Percentiles rank a stretch among this genome's conserved stretches.
These are phyloP conservation scores for Xiphydria camelus DNA, from an alignment of 2,888 invertebrate genomes.

Conservation along the genomic window DNA sequence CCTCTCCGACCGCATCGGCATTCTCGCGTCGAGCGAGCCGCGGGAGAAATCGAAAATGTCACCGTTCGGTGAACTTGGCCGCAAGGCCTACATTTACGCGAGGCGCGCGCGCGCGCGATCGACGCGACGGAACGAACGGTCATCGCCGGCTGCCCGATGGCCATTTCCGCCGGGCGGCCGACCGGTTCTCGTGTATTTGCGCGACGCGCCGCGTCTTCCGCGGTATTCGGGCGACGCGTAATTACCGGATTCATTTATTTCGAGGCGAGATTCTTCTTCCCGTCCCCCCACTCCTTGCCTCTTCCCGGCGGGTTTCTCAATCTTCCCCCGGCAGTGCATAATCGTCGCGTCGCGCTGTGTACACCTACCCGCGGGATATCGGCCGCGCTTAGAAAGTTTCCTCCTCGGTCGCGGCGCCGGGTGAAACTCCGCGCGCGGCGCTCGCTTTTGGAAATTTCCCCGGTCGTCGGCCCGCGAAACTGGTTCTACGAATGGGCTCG, in stretches of 20 bases:
- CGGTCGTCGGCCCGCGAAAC: too few relatives aligned
- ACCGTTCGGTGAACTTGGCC: constrained; percentile 24
- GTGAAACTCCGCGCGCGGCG: too few relatives aligned
- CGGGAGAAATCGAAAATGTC: constrained; percentile 18
- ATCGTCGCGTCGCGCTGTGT: too few relatives aligned
- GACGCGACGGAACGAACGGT: constrained; percentile 4
- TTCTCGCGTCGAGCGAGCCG: too few relatives aligned
- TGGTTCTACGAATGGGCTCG: too few relatives aligned
- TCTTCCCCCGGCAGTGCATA: too few relatives aligned
- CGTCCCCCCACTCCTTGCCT: constrained; percentile 10
- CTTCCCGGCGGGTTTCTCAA: too few relatives aligned
- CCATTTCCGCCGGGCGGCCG: neutral
- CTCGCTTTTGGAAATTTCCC: too few relatives aligned
- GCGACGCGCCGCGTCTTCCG: constrained; percentile 6
- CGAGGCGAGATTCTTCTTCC: constrained; percentile 11
- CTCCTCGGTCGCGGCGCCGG: too few relatives aligned
- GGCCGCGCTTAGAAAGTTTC: too few relatives aligned
- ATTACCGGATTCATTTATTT: constrained; percentile 31
- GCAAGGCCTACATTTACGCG: constrained; percentile 26
- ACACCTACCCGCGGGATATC: too few relatives aligned
- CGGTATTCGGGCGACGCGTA: constrained; percentile 24
- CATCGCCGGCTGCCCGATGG: constrained; percentile 12
- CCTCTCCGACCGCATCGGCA: too few relatives aligned
- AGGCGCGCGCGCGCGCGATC: neutral
- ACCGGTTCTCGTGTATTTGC: constrained; percentile 3